A percentile compares a stretch with the other conserved stretches of the same genome.
Evolutionary conservation across 2,797 vertebrate species (phyloP).

Genomic region (Ataeniobius toweri): DNA sequence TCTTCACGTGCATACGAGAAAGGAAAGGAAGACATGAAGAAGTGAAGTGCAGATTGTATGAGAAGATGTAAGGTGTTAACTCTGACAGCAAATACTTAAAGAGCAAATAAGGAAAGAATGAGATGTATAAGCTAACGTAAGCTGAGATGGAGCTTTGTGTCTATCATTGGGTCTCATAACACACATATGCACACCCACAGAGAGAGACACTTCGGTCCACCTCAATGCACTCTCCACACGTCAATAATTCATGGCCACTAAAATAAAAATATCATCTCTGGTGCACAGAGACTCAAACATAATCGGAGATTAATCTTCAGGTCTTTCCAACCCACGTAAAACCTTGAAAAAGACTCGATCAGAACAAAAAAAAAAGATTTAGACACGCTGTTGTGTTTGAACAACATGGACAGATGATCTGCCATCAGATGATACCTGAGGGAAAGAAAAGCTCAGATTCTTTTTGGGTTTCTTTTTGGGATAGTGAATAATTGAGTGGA

Average conservation of each 20-base stretch:
- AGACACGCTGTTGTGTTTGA: constrained; percentile 4
- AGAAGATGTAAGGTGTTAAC: constrained; percentile 9
- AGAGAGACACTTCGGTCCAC: constrained; percentile 53
- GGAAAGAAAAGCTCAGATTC: not conserved
- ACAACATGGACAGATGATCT: constrained; percentile 22
- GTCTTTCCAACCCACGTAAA: constrained; percentile 20
- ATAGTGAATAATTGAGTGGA: constrained; percentile 63
- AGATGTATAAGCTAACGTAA: constrained; percentile 40
- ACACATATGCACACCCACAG: constrained; percentile 54
- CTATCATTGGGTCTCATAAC: constrained; percentile 64
- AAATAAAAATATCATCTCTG: constrained; percentile 80
- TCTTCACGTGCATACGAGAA: not conserved
- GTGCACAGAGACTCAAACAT: constrained; percentile 51
- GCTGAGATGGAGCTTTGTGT: constrained; percentile 42
- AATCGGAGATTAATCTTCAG: constrained; percentile 51
- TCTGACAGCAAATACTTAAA: constrained; percentile 28
- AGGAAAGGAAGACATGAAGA: not conserved
- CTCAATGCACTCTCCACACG: constrained; percentile 73
- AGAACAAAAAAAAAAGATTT: constrained; percentile 1
- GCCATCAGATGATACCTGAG: constrained; percentile 20
- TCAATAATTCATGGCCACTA: constrained; percentile 81
- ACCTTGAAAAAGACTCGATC: constrained; percentile 14
- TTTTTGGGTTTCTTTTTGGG: constrained; percentile 43
- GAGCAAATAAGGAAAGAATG: constrained; percentile 40
- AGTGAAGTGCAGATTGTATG: not conserved